A percentile compares a stretch with the other conserved stretches of the same genome.
phyloP scores from a whole-genome alignment of 2,113 vertebrate species.

The Phaetusa simplex region DNA sequence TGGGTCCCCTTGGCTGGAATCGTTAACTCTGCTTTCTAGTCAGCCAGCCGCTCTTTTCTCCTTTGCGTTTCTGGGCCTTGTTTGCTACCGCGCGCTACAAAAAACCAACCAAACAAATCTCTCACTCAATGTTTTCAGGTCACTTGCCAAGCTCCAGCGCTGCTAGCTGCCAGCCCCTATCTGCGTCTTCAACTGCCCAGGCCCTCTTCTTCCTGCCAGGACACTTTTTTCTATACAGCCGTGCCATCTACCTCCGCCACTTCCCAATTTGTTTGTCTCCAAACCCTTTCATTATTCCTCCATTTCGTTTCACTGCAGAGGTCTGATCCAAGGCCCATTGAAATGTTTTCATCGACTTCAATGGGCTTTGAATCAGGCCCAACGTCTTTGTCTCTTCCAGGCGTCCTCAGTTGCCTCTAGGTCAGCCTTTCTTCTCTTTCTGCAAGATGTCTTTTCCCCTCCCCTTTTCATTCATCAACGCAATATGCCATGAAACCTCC shows the following conservation, averaged over 20 bases:
- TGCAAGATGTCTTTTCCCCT: background rate
- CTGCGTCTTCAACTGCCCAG: background rate
- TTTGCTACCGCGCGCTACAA: background rate
- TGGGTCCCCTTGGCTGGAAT: background rate
- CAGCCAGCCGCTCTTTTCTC: background rate
- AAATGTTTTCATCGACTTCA: background rate
- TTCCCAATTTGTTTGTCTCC: background rate
- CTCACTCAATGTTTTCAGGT: background rate
- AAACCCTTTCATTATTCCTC: background rate
- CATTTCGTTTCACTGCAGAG: background rate
- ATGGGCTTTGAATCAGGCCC: slow-evolving; percentile 5
- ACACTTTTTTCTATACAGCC: background rate
- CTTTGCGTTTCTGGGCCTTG: background rate
- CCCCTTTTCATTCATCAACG: background rate
- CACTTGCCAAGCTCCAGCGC: background rate
- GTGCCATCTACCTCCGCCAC: background rate
- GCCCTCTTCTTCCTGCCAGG: slow-evolving; percentile 22
- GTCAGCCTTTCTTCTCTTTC: background rate
- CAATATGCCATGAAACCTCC: background rate
- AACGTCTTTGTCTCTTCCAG: background rate
- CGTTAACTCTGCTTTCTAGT: background rate
- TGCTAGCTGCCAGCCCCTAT: background rate
- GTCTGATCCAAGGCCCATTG: slow-evolving; percentile 9
- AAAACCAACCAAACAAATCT: background rate
- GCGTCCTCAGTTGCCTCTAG: background rate